phyloP scores from a whole-genome alignment of 2,888 invertebrate species.

The Uropetala carovei region DNA sequence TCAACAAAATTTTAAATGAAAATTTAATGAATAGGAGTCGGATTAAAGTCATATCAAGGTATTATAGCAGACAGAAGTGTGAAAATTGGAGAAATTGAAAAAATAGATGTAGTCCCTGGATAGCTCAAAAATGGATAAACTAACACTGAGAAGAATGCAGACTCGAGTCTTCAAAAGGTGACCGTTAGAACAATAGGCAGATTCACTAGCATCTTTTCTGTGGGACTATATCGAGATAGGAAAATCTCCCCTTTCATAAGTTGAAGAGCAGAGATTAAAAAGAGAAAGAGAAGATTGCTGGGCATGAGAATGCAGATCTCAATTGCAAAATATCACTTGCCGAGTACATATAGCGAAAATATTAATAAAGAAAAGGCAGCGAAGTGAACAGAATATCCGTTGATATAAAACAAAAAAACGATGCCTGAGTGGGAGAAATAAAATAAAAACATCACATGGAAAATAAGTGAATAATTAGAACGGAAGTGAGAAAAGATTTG shows the following conservation, averaged over 20 bases:
- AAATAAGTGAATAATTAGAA: background rate
- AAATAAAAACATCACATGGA: background rate
- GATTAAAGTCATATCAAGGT: too few species aligned
- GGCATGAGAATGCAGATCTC: background rate
- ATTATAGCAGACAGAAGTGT: too few species aligned
- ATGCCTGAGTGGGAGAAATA: background rate
- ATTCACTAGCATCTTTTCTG: background rate
- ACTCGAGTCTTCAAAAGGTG: background rate
- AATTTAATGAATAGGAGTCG: too few species aligned
- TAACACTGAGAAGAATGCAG: background rate
- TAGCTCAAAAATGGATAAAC: too few species aligned
- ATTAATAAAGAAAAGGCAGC: background rate
- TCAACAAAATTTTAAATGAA: too few species aligned
- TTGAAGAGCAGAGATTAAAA: too few species aligned
- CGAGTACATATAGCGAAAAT: background rate
- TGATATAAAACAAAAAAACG: background rate
- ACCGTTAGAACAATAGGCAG: background rate
- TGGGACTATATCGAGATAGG: background rate
- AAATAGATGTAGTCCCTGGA: too few species aligned
- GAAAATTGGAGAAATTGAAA: too few species aligned
- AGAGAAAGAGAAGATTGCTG: background rate
- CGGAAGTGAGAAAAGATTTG: background rate
- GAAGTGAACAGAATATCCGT: background rate
- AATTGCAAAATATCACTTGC: background rate
- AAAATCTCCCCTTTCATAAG: background rate